Evolutionary conservation across 2,113 vertebrate species (phyloP).

Genomic region (Erinaceus europaeus): DNA sequence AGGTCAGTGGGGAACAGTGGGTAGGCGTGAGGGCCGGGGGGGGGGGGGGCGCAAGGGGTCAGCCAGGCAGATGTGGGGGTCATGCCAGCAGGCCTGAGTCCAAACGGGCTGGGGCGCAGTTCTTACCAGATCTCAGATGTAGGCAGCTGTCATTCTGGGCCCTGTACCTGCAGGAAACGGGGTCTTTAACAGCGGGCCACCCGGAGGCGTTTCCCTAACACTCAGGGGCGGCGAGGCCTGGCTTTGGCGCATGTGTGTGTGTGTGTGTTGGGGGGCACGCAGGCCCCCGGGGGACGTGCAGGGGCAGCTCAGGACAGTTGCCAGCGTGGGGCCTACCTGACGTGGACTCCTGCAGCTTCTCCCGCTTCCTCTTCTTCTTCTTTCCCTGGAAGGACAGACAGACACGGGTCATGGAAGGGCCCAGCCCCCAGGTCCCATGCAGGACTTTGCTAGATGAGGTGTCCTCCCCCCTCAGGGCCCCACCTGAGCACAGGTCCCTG

Average conservation of each 20-base stretch:
- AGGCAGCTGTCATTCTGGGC: conserved; percentile 99
- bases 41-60: too few species aligned
- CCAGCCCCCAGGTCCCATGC: too few species aligned
- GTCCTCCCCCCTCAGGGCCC: too few species aligned
- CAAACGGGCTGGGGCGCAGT: conserved; percentile 83
- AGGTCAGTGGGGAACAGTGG: too few species aligned
- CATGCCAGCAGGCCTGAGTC: too few species aligned
- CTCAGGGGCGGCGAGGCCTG: too few species aligned
- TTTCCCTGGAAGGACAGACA: conserved; percentile 90
- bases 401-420: not conserved
- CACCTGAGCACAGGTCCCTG: too few species aligned
- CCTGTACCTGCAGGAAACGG: conserved; percentile 99
- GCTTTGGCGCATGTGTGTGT: too few species aligned
- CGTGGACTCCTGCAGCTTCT: conserved; percentile 97
- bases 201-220: too few species aligned
- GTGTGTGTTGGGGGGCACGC: not conserved
- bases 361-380: conserved; percentile 99
- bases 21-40: too few species aligned
- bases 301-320: conserved; percentile 35
- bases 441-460: too few species aligned
- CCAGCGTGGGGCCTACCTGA: conserved; percentile 86
- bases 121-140: conserved; percentile 99
- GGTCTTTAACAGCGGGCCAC: conserved; percentile 94
- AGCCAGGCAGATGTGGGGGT: too few species aligned
- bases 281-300: not conserved